Evolutionary conservation across 2,113 vertebrate genomes (phyloP), one percentile per base, ranked within the genome.

Genomic region (Tautogolabrus adspersus): DNA sequence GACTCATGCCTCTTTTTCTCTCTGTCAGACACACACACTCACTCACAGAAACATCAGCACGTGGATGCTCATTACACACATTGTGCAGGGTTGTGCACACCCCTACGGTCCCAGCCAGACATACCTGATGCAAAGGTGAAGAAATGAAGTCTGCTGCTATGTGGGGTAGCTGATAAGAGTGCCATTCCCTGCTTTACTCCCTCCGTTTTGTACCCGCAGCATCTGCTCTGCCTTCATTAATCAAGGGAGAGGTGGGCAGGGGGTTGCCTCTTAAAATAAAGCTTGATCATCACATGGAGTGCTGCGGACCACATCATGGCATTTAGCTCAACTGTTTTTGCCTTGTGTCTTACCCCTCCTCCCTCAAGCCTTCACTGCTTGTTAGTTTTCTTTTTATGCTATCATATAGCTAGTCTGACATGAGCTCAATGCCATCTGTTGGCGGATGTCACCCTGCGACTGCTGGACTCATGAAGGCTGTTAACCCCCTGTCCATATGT

Each of bases 201-300:
- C 82, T 72, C 47, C 13, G 66, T 73, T 77, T 66, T 16, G 8
- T 82, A 81, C 70, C 63, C 80, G 60, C 34, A 88, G 77, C 92
- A 93, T 90, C 90, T 92, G 89, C 83, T 82, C 85, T 74, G 67
- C 61, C 73, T 81, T 91, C 86, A 90, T 92, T 91, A 93, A 91
- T 93, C 90, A 90, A 72, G 52, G 54, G 60, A 67, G 81, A 66
- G 77, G 88, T 88, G 86, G 75, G 84, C 54, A 73, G 79, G 79
- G 79, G 85, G 86, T 59, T 81, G 89, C 79, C 82, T 72, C 75
- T 71, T 87, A 80, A 87, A 83, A 91, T 83, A 76, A 74, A 77
- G 78, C 80, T 77, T 72, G 60, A 87, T 81, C 81, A 76, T 83
- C 65, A 49, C 87, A 77, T 16, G 49, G 81, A 79, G 82, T 18